Evolutionary conservation across 1,140 invertebrate genomes (phyloP).

Genomic region (Drosophila takahashii): DNA sequence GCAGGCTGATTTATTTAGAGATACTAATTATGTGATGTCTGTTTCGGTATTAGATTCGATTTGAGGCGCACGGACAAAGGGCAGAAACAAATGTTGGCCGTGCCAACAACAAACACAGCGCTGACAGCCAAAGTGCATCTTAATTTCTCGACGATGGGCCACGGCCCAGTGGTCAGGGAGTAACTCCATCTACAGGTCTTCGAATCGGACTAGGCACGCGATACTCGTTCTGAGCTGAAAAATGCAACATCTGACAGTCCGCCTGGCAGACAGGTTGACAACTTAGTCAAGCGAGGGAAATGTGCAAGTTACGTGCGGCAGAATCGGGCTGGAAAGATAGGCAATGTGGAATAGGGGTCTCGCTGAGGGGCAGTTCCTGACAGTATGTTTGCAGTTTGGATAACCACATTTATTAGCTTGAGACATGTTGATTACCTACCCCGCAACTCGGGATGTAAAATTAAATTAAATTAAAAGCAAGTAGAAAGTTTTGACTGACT

Average conservation of each 20-base stretch:
- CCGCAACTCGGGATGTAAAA: neutral
- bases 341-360: neutral
- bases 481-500: too few species aligned
- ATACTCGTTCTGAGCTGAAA: constrained; percentile 59
- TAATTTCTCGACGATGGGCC: constrained; percentile 62
- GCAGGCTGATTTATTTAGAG: constrained; percentile 74
- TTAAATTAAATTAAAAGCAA: neutral
- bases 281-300: constrained; percentile 63
- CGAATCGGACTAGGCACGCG: constrained; percentile 53
- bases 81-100: constrained; percentile 53
- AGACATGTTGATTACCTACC: constrained; percentile 3
- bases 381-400: neutral
- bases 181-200: constrained; percentile 13
- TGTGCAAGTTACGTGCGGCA: neutral
- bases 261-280: constrained; percentile 65
- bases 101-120: constrained; percentile 60
- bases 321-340: neutral
- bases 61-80: constrained; percentile 1
- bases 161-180: constrained; percentile 66
- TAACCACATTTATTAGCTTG: neutral
- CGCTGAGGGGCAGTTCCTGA: neutral
- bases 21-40: constrained; percentile 77
- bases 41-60: constrained; percentile 38
- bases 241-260: constrained; percentile 66
- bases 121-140: constrained; percentile 75